Evolutionary conservation across 2,797 vertebrate species (phyloP), one percentile per base, ranked within the genome.

Genomic region (Takifugu rubripes): DNA sequence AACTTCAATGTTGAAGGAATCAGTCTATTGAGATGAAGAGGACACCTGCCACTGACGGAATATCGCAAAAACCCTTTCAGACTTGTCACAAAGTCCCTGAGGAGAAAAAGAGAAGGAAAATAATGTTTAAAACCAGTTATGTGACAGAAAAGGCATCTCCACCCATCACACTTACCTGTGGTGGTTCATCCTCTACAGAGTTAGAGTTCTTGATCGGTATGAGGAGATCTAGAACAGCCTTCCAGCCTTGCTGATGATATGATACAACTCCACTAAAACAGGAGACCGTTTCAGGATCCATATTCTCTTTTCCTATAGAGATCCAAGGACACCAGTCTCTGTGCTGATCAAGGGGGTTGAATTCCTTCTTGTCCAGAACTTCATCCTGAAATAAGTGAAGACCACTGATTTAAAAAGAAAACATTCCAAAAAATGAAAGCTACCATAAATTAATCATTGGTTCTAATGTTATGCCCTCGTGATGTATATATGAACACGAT

Each of bases 291-390:
- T 73, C 70, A 12, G 82, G 79, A 52, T 84, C 65, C 3, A n/a
- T 57, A 70, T 90, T 76, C 27, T 84, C 77, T 46, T 84, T 88
- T 25, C 83, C 84, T 0, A 68, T 9, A 0, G 83, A 92, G 54
- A 98, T 87, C 96, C 96, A 99, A 7, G 96, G 96, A 74, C 96
- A 99, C 96, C 96, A 99, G 68, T 95, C 94, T 6, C 95, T 92
- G 77, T 99, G 96, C 82, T 99, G 96, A 33, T 90, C 89, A 2
- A 92, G 74, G 3, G 96, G 96, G 59, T 97, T 92, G 48, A 99
- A 98, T 40, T 91, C 84, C 52, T 85, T 91, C 76, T 88, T 92
- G 17, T 81, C 56, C 62, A 92, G 74, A 2, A 79, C 31, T 5
- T 91, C 94, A 87, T 95, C 92, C 90, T 90, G 61, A 58, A 83